Base-by-base conservation (phyloP, 2,888 invertebrate species). In the Tromatobia lineatoria region DNA sequence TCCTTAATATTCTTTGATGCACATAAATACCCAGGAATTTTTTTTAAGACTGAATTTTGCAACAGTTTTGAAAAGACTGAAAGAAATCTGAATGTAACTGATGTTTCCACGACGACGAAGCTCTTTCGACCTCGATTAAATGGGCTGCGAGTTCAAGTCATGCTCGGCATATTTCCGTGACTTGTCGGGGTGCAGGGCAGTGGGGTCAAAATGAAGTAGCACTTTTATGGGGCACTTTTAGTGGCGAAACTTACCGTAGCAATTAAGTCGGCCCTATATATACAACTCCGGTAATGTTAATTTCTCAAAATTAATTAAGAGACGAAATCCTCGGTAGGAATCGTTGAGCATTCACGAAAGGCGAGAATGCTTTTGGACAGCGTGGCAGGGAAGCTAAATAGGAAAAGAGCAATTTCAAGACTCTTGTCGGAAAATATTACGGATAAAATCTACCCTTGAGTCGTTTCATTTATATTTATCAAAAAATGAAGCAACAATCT, bases 271-370 rank as follows among this genome's bases (percentile, higher is more conserved):
- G 84, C 84, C 86, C 87, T 87, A 59, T 78, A 54, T 77, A 74
- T 52, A 50, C 64, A 54, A 73, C 61, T 85, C 87, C 79, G 86
- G 87, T 84, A 73, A 89, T 89, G 89, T 90, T 91, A 90, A 91
- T 91, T 90, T 90, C 89, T 87, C 76, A 89, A 90, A 92, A 91
- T 91, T 92, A 91, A 91, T 91, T 91, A 91, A 88, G 89, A 90
- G 81, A 87, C 88, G 87, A 84, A 87, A 86, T 86, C 86, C 69
- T 82, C 76, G 86, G 74, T 88, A 86, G 82, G 79, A 84, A 83
- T 70, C 71, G 67, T 66, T 75, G 25, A 74, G 64, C 64, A 80
- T 82, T 79, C 74, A 73, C 76, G 59, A 83, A 80, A 70, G 81
- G 69, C 50, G 66, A 77, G 50, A 61, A 71, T 64, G 25, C 67